phyloP scores from a whole-genome alignment of 2,888 invertebrate species.

The Drosophila gaucha region DNA sequence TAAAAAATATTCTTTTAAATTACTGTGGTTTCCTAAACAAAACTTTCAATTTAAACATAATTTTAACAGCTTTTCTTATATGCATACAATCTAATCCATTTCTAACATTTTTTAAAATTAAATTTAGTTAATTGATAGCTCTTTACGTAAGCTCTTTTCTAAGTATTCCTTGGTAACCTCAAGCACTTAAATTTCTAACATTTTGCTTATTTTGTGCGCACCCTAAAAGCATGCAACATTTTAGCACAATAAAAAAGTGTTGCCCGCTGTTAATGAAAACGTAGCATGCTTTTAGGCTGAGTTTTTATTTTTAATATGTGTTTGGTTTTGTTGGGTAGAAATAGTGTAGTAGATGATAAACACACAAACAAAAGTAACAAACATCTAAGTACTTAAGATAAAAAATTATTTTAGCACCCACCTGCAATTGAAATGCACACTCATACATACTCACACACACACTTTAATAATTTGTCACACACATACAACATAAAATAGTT shows the following conservation, averaged over 20 bases:
- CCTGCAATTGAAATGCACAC: constrained; percentile 35
- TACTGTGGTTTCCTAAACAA: background rate
- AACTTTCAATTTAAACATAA: background rate
- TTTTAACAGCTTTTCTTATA: no score
- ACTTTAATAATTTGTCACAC: constrained; percentile 10
- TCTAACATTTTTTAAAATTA: no score
- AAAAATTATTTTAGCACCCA: constrained; percentile 43
- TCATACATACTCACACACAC: constrained; percentile 12
- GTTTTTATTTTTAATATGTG: background rate
- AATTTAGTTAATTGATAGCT: background rate
- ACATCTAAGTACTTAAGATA: constrained; percentile 28
- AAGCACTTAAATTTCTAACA: background rate
- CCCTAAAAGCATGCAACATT: constrained; percentile 43
- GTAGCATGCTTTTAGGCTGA: constrained; percentile 36
- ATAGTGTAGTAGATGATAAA: constrained; percentile 35
- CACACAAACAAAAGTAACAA: constrained; percentile 40
- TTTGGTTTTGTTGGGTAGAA: constrained; percentile 20
- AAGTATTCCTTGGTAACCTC: background rate
- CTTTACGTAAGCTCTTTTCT: background rate
- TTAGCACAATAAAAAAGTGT: background rate
- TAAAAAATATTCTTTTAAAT: background rate
- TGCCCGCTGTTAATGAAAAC: constrained; percentile 1
- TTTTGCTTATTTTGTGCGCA: constrained; percentile 5
- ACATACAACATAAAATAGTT: constrained; percentile 29
- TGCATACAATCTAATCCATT: no score